Conservation (phyloP, 2,797 vertebrate genomes). For the Scomberomorus guttatus region DNA sequence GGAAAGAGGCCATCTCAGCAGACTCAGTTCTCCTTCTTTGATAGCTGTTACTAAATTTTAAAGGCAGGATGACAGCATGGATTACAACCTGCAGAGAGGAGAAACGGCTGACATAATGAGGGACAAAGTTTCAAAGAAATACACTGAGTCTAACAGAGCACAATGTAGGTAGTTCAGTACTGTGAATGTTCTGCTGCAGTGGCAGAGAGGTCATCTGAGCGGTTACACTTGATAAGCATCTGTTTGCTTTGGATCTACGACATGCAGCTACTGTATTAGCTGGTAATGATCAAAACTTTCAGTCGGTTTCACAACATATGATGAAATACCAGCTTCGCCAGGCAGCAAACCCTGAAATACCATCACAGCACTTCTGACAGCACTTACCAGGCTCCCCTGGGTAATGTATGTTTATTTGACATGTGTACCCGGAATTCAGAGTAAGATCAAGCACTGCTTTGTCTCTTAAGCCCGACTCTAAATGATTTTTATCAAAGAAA, state of each 20-base stretch:
- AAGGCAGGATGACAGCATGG: slow-evolving; percentile 11
- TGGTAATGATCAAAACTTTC: slow-evolving; percentile 7
- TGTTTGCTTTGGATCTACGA: slow-evolving; percentile 7
- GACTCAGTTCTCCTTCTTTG: slow-evolving; percentile 21
- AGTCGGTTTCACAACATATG: slow-evolving; percentile 32
- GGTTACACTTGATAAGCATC: slow-evolving; percentile 11
- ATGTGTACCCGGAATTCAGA: slow-evolving; percentile 41
- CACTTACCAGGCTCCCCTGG: slow-evolving; percentile 22
- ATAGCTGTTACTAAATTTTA: slow-evolving; percentile 16
- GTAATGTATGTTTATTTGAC: slow-evolving; percentile 56
- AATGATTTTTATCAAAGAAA: slow-evolving; percentile 65
- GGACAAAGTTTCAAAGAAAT: background rate
- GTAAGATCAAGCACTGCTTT: slow-evolving; percentile 57
- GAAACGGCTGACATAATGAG: background rate
- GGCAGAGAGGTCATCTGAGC: background rate
- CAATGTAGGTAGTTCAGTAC: background rate
- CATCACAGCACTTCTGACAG: slow-evolving; percentile 45
- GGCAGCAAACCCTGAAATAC: slow-evolving; percentile 18
- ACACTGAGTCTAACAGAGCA: background rate
- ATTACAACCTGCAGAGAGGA: slow-evolving; percentile 4
- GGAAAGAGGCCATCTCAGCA: slow-evolving; percentile 19
- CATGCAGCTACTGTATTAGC: slow-evolving; percentile 10
- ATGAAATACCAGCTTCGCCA: slow-evolving; percentile 56
- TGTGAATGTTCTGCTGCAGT: background rate
- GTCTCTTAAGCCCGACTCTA: slow-evolving; percentile 35